Evolutionary conservation across 2,888 invertebrate genomes (phyloP), one percentile per base, ranked within the genome.

Genomic region (Folsomia manolachei): DNA sequence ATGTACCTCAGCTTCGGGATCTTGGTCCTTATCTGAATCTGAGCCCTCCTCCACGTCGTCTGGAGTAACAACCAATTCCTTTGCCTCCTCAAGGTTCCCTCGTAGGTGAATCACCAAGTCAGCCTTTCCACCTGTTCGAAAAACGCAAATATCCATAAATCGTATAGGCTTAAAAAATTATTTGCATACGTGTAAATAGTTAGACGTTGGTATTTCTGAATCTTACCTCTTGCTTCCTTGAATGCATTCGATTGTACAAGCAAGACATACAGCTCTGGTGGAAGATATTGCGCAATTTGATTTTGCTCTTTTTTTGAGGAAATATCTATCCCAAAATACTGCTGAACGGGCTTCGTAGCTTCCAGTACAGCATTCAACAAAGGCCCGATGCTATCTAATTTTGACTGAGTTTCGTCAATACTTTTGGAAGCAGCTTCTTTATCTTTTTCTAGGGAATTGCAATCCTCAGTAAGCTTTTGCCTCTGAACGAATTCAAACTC

Each of bases 401-500:
- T 88, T 53, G 90, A 89, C 69, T 90, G 88, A 73, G 92, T 91
- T 18, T 88, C 88, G 61, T 91, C 89, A 76, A 93, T 93, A 68
- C 90, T 91, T 56, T 89, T 87, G 1, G 89, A 89, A 1, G 94
- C 89, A 63, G 88, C 86, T 81, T 93, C 92, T 83, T 94, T 95
- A 27, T 89, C 89, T 25, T 89, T 87, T 56, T 92, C 88, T 7
- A 94, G 85, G 75, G 91, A 89, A 82, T 89, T 90, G 81, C 93
- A 91, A 27, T 91, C 87, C 52, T 89, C 87, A 0, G 94, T 89
- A 62, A 95, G 85, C 81, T 92, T 90, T 82, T 95, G 92, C 1
- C 97, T 88, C 83, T 96, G 93, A 21, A 90, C 89, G 67, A 96
- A 85, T 84, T 97, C 97, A 91, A 94, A 95, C 83, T 96, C 94